Conservation (phyloP, 2,888 invertebrate species). For the Eledone cirrhosa region DNA sequence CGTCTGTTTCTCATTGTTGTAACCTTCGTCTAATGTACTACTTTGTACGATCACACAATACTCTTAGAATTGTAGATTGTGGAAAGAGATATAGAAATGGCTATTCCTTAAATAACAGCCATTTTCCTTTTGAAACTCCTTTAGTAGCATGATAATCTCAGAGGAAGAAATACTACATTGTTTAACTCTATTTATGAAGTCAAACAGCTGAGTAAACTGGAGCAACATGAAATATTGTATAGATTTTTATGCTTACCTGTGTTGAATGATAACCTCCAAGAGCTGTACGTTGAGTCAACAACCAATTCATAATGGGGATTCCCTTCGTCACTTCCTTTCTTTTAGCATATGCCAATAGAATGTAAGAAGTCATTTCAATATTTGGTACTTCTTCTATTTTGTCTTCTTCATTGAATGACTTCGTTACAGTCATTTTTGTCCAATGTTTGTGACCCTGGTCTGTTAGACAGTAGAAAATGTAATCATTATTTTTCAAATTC, state of each 20-base stretch:
- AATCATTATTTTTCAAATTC: too few species aligned
- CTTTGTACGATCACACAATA: not conserved
- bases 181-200: too few species aligned
- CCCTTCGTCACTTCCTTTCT: slow-evolving; percentile 40
- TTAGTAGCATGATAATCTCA: not conserved
- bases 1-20: too few species aligned
- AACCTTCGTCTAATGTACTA: too few species aligned
- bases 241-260: slow-evolving; percentile 46
- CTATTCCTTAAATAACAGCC: not conserved
- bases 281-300: slow-evolving; percentile 51
- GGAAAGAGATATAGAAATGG: not conserved
- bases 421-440: slow-evolving; percentile 27
- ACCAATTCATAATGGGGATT: slow-evolving; percentile 53
- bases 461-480: too few species aligned
- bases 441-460: slow-evolving; percentile 34
- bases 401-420: slow-evolving; percentile 4
- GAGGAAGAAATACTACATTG: not conserved
- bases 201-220: too few species aligned
- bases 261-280: slow-evolving; percentile 61
- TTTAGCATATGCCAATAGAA: slow-evolving; percentile 49
- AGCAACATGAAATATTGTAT: too few species aligned
- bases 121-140: too few species aligned
- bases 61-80: not conserved
- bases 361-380: slow-evolving; percentile 60
- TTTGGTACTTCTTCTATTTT: slow-evolving; percentile 32